Evolutionary conservation across 2,797 vertebrate species (phyloP), one percentile per base, ranked within the genome.

Genomic region (Propithecus deckenii): DNA sequence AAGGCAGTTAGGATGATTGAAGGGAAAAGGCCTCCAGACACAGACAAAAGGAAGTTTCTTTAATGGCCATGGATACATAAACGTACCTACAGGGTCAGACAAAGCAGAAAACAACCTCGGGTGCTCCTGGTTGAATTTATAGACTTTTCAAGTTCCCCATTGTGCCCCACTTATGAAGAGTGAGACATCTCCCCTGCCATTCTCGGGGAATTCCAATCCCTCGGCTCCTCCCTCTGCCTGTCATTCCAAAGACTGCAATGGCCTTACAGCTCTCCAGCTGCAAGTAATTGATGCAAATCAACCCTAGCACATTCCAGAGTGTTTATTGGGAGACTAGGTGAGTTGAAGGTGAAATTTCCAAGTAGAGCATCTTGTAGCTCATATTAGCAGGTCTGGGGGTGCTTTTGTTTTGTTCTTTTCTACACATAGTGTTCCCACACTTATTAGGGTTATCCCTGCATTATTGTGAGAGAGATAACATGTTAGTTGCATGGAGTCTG

Each of bases 301-400:
- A 88, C 6, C 20, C 55, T 59, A 41, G 65, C 38, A 91, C 48
- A 85, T 85, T 80, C 57, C 71, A 50, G 48, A 80, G 50, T 93
- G 50, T 55, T 96, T 75, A 80, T 0, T 48, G 65, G 43, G 12
- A 57, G 25, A 61, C 23, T 63, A 85, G 9, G 65, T 91, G 57
- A 91, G 46, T 25, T n/a, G 83, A 92, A 96, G 85, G 46, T 87
- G 28, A 79, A 35, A 69, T 83, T 96, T 76, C 14, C 52, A 88
- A 86, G 72, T 22, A 83, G 20, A 80, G 7, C 11, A 57, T 80
- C 59, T 84, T 81, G n/a, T 15, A 90, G 17, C 32, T 65, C 32
- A 18, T 65, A 65, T n/a, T 65, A n/a, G 65, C 9, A 81, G 57
- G 30, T 10, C 50, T 25, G 38, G 30, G 46, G 52, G 48, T 87